phyloP scores from a whole-genome alignment of 2,888 invertebrate genomes.

The Trissoscelio sp. region DNA sequence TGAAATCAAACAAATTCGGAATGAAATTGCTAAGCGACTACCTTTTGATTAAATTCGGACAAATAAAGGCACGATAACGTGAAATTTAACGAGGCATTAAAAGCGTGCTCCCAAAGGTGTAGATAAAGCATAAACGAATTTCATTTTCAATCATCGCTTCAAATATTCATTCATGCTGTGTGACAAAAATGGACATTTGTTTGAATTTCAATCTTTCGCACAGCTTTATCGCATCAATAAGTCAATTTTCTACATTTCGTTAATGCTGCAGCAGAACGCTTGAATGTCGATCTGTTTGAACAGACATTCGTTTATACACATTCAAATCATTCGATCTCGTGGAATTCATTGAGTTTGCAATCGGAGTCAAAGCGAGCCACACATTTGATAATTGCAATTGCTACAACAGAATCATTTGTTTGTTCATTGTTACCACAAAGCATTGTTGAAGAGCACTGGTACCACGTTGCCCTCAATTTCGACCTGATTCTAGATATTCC shows the following conservation, averaged over 20 bases:
- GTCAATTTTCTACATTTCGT: conserved; percentile 39
- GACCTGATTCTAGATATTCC: conserved; percentile 56
- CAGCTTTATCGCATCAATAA: conserved; percentile 37
- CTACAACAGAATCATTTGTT: conserved; percentile 80
- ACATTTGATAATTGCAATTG: conserved; percentile 78
- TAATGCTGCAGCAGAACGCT: conserved; percentile 7
- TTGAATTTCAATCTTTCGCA: conserved; percentile 27
- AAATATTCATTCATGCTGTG: conserved; percentile 13
- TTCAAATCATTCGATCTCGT: conserved; percentile 73
- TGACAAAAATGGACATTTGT: conserved; percentile 27
- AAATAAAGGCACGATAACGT: conserved; percentile 1
- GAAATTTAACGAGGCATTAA: conserved; percentile 16
- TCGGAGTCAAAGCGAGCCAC: conserved; percentile 70
- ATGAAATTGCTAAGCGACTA: neutral
- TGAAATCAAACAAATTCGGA: no score
- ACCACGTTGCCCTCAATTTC: conserved; percentile 66
- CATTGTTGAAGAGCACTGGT: conserved; percentile 77
- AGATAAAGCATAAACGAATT: conserved; percentile 31
- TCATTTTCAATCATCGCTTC: conserved; percentile 4
- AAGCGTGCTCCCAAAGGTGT: neutral
- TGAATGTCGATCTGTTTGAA: conserved; percentile 32
- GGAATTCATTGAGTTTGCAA: conserved; percentile 78
- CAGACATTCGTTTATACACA: conserved; percentile 30
- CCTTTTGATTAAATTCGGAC: neutral
- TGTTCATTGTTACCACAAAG: conserved; percentile 79